These are phyloP conservation scores for Cromileptes altivelis DNA, from an alignment of 2,113 vertebrate species.

Conservation along the genomic window DNA sequence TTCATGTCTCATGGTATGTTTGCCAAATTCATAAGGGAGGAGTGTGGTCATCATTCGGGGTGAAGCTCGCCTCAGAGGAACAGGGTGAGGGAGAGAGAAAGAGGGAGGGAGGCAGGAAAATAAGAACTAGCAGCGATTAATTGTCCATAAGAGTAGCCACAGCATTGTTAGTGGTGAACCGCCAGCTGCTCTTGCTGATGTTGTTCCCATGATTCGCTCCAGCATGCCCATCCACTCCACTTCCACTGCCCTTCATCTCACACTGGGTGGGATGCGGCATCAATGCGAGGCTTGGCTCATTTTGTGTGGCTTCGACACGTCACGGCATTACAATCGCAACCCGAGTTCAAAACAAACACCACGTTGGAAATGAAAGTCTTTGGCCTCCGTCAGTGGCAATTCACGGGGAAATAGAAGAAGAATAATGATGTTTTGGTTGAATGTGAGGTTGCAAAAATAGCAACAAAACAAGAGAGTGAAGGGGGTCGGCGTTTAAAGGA, in stretches of 20 bases:
- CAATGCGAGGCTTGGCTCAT: constrained; percentile 37
- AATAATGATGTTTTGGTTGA: constrained; percentile 54
- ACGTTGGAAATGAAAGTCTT: constrained; percentile 41
- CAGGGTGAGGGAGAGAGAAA: constrained; percentile 37
- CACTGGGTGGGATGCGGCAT: constrained; percentile 74
- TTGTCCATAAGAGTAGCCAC: constrained; percentile 82
- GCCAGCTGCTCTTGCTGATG: constrained; percentile 79
- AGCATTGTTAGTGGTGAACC: constrained; percentile 85
- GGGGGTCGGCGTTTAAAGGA: constrained; percentile 46
- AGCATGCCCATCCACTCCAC: constrained; percentile 65
- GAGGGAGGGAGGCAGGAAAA: constrained; percentile 65
- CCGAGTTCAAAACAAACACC: constrained; percentile 68
- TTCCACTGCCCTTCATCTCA: constrained; percentile 64
- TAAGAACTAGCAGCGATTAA: constrained; percentile 82
- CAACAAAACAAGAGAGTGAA: constrained; percentile 52
- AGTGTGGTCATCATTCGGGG: constrained; percentile 68
- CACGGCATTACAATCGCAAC: constrained; percentile 39
- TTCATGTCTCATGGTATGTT: constrained; percentile 70
- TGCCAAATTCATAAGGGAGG: constrained; percentile 66
- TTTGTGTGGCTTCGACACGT: constrained; percentile 49
- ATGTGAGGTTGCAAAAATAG: constrained; percentile 53
- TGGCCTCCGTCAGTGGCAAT: constrained; percentile 26
- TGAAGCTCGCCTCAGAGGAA: constrained; percentile 58
- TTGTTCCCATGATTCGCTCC: constrained; percentile 82
- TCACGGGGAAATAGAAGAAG: constrained; percentile 18